A percentile compares a stretch with the other conserved stretches of the same genome.
phyloP scores from a whole-genome alignment of 2,797 vertebrate genomes.

The Spinibarbus caldwelli region DNA sequence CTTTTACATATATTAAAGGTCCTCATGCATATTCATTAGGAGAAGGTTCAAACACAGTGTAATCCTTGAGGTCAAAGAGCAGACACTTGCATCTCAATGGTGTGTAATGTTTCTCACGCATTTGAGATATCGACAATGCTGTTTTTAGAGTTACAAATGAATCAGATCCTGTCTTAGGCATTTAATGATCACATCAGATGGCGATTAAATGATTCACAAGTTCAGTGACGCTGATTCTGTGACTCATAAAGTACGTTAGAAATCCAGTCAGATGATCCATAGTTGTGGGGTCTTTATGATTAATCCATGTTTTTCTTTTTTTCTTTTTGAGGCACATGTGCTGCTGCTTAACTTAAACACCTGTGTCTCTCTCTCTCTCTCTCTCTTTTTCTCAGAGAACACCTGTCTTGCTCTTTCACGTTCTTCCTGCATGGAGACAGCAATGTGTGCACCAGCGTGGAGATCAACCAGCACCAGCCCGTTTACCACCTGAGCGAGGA shows the following conservation, averaged over 20 bases:
- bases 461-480: constrained; percentile 98
- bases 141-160: constrained; percentile 10
- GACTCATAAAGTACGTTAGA: background rate
- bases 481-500: constrained; percentile 96
- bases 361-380: background rate
- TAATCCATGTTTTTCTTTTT: background rate
- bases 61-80: constrained; percentile 17
- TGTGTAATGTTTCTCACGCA: background rate
- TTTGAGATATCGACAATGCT: background rate
- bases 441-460: constrained; percentile 98
- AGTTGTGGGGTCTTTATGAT: background rate
- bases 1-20: constrained; percentile 15
- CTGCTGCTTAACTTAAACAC: constrained; percentile 7
- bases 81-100: background rate
- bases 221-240: constrained; percentile 8
- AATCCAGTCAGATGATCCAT: background rate
- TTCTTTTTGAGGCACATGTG: background rate
- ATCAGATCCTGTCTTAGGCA: background rate
- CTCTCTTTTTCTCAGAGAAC: constrained; percentile 83
- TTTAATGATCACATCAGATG: constrained; percentile 21
- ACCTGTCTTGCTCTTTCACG: constrained; percentile 96
- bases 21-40: constrained; percentile 19
- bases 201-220: background rate
- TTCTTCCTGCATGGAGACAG: constrained; percentile 98
- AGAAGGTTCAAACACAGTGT: constrained; percentile 5